A percentile compares a stretch with the other conserved stretches of the same genome.
phyloP scores from a whole-genome alignment of 2,888 invertebrate genomes.

The Oasisia sp. region DNA sequence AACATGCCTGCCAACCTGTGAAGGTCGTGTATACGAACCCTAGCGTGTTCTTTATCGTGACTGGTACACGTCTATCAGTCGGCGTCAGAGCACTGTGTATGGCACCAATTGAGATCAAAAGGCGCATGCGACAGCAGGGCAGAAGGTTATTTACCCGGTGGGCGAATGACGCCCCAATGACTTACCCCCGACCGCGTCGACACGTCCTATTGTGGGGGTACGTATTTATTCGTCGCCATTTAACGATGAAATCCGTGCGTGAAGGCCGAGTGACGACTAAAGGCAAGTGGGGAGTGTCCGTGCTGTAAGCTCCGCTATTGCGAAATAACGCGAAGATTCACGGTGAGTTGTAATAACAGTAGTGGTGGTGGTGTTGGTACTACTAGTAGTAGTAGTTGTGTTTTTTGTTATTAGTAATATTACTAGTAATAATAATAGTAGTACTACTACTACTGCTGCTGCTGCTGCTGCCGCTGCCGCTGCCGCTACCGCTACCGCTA shows the following conservation, averaged over 20 bases:
- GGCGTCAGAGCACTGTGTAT: not conserved
- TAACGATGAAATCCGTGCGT: not conserved
- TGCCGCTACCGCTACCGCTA: no score
- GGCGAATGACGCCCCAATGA: not conserved
- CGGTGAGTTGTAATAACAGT: not conserved
- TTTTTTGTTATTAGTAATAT: conserved; percentile 5
- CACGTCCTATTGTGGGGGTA: not conserved
- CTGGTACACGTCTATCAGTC: not conserved
- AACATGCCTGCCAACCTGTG: not conserved
- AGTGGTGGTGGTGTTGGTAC: not conserved
- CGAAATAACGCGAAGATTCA: not conserved
- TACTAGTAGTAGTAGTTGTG: not conserved
- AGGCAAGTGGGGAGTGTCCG: not conserved
- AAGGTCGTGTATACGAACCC: not conserved
- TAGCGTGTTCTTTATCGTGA: not conserved
- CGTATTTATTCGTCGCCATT: not conserved
- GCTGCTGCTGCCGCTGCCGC: no score
- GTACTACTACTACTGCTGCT: no score
- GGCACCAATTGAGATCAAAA: not conserved
- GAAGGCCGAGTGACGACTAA: not conserved
- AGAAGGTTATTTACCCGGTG: not conserved
- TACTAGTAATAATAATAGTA: conserved; percentile 24
- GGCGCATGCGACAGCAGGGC: not conserved
- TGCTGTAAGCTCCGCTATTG: not conserved
- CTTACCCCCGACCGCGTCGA: not conserved